Evolutionary conservation across 2,797 vertebrate genomes (phyloP).

Genomic region (Epinephelus coioides): DNA sequence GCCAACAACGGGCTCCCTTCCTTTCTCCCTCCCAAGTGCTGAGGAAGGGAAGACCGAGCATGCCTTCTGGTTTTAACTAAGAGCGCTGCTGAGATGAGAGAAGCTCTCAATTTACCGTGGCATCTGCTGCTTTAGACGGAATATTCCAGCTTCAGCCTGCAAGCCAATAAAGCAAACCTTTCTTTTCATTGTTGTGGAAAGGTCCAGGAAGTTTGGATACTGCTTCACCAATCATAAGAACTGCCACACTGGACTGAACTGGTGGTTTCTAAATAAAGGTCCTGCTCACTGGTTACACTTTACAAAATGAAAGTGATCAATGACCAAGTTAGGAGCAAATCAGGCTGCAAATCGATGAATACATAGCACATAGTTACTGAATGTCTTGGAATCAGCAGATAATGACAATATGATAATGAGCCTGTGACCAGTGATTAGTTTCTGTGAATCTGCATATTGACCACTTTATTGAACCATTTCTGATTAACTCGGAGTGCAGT

Average conservation of each 20-base stretch:
- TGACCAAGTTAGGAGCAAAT: not conserved
- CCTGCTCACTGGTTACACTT: not conserved
- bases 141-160: conserved; percentile 31
- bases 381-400: not conserved
- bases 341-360: not conserved
- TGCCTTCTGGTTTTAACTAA: conserved; percentile 52
- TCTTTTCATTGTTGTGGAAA: conserved; percentile 31
- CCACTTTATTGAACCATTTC: not conserved
- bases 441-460: conserved; percentile 3
- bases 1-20: conserved; percentile 49
- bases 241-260: not conserved
- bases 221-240: not conserved
- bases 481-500: not conserved
- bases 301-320: not conserved
- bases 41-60: conserved; percentile 45
- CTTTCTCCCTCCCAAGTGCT: conserved; percentile 42
- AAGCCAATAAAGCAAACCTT: conserved; percentile 28
- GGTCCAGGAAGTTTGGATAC: conserved; percentile 19
- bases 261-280: conserved; percentile 9
- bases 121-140: conserved; percentile 58
- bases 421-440: not conserved
- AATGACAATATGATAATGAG: conserved; percentile 9
- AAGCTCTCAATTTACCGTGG: conserved; percentile 55
- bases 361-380: not conserved
- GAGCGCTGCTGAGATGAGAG: conserved; percentile 57